A percentile compares a stretch with the other conserved stretches of the same genome.
Conservation (phyloP, 2,113 vertebrate genomes). For the Turnix velox region DNA sequence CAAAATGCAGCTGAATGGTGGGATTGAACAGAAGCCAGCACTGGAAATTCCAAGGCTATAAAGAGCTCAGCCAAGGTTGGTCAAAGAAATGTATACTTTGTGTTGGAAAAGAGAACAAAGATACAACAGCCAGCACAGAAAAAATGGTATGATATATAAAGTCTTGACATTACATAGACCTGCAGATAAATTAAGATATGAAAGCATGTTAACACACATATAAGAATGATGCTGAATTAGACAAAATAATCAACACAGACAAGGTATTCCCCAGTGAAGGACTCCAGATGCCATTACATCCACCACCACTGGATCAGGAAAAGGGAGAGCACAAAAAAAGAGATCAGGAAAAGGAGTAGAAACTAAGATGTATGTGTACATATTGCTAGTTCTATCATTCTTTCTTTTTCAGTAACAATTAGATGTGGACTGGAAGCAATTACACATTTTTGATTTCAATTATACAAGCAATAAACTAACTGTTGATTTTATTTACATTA, state of each 20-base stretch:
- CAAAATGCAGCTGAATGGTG: not conserved
- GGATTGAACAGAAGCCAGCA: not conserved
- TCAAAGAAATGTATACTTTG: not conserved
- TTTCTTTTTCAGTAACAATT: not conserved
- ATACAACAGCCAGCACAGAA: not conserved
- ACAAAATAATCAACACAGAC: rapidly evolving
- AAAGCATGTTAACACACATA: not conserved
- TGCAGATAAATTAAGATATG: not conserved
- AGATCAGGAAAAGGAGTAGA: not conserved
- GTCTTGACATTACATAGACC: not conserved
- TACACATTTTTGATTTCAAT: not conserved
- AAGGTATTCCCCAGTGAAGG: rapidly evolving
- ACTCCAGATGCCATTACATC: not conserved
- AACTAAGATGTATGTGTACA: not conserved
- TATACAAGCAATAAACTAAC: not conserved
- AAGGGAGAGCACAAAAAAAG: not conserved
- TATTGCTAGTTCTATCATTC: not conserved
- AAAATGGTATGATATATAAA: rapidly evolving
- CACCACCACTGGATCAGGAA: not conserved
- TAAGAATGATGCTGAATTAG: not conserved
- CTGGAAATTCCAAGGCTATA: no score
- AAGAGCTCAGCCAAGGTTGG: rapidly evolving
- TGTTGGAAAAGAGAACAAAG: not conserved
- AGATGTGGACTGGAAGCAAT: not conserved
- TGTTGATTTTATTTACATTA: not conserved